phyloP scores from a whole-genome alignment of 2,113 vertebrate genomes.

The Malaclemys terrapin region DNA sequence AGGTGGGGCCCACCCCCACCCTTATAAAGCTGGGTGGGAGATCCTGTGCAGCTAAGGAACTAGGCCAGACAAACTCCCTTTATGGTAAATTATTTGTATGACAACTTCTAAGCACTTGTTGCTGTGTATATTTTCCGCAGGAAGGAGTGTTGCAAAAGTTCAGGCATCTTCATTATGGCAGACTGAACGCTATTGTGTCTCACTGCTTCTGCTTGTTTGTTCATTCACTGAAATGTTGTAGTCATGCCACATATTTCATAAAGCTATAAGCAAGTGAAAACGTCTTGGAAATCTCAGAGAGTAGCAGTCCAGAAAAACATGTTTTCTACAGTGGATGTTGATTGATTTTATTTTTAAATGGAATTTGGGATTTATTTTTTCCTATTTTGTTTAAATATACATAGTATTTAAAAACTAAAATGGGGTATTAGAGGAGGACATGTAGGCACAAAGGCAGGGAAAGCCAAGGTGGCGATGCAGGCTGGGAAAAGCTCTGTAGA shows the following conservation, averaged over 20 bases:
- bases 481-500: not conserved
- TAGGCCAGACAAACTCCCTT: not conserved
- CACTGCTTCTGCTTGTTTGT: rapidly evolving
- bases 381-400: not conserved
- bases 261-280: not conserved
- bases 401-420: not conserved
- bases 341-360: not conserved
- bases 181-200: not conserved
- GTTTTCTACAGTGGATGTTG: not conserved
- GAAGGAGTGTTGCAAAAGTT: not conserved
- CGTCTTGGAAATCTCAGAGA: not conserved
- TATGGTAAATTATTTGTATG: not conserved
- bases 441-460: not conserved
- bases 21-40: not conserved
- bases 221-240: not conserved
- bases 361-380: not conserved
- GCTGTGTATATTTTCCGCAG: not conserved
- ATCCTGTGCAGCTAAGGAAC: not conserved
- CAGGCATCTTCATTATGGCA: not conserved
- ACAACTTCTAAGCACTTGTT: not conserved
- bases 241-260: not conserved
- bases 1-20: rapidly evolving
- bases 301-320: not conserved
- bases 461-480: not conserved
- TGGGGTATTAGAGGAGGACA: not conserved